phyloP scores from a whole-genome alignment of 2,888 invertebrate species.

The Mesopsocus fuscifrons region DNA sequence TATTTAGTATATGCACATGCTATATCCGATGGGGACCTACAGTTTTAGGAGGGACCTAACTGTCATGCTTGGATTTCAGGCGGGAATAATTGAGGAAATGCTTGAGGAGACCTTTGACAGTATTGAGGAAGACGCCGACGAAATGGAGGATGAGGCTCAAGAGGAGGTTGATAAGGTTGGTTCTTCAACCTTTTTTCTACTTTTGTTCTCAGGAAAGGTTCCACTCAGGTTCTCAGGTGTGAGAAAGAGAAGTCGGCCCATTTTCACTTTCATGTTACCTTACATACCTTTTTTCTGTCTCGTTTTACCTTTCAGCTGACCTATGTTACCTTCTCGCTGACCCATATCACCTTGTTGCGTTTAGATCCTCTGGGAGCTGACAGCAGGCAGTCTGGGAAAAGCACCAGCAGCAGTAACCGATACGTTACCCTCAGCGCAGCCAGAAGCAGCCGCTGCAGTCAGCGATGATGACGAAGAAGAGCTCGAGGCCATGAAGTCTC shows the following conservation, averaged over 20 bases:
- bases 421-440: conserved; percentile 32
- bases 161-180: conserved; percentile 75
- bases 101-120: conserved; percentile 90
- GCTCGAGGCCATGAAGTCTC: conserved; percentile 78
- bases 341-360: conserved; percentile 11
- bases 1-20: too few relatives aligned
- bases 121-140: conserved; percentile 82
- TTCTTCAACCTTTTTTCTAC: conserved; percentile 8
- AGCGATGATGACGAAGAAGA: conserved; percentile 54
- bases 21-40: too few relatives aligned
- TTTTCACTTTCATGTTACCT: too few relatives aligned
- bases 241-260: not conserved
- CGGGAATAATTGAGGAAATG: conserved; percentile 98
- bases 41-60: too few relatives aligned
- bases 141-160: conserved; percentile 91
- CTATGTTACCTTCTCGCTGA: not conserved
- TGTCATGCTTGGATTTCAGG: conserved; percentile 28
- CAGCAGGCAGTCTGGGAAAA: conserved; percentile 78
- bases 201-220: conserved; percentile 1
- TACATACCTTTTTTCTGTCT: too few relatives aligned
- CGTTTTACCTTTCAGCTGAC: too few relatives aligned
- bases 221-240: conserved; percentile 6
- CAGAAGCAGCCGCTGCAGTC: conserved; percentile 36
- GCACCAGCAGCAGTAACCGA: conserved; percentile 50
- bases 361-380: conserved; percentile 69